Conservation (phyloP, 2,888 invertebrate genomes). For the Xestia c-nigrum region DNA sequence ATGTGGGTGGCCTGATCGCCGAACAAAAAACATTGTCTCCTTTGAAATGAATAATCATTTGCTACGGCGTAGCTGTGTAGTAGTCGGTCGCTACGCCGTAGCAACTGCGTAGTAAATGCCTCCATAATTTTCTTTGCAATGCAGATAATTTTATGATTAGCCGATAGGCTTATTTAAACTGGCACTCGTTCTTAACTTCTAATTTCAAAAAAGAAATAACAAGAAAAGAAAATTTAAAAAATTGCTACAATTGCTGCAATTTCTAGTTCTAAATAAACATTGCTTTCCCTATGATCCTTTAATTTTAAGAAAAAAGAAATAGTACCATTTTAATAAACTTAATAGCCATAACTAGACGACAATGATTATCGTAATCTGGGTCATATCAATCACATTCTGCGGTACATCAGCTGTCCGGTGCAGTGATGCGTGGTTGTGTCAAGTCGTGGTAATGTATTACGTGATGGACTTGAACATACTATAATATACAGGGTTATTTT, state of each 20-base stretch:
- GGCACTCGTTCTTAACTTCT: not conserved
- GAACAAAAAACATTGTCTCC: no score
- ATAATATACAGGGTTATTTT: no score
- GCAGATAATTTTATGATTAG: no score
- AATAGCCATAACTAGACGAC: not conserved
- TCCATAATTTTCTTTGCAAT: not conserved
- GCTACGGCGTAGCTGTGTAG: not conserved
- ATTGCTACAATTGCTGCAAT: not conserved
- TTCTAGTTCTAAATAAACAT: not conserved
- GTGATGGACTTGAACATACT: not conserved
- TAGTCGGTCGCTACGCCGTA: slow-evolving; percentile 1
- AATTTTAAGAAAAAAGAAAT: not conserved
- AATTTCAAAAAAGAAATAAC: not conserved
- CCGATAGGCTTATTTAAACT: no score
- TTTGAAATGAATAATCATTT: not conserved
- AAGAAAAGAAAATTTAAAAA: not conserved
- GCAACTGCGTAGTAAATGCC: not conserved
- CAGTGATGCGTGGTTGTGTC: not conserved
- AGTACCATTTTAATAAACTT: not conserved
- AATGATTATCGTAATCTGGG: not conserved
- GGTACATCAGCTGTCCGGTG: not conserved
- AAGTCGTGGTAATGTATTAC: not conserved
- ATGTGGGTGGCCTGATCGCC: no score
- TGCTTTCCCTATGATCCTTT: not conserved
- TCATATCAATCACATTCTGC: not conserved